These are phyloP conservation scores for Cynopterus brachyotis DNA, from an alignment of 2,113 vertebrate species.

Conservation along the genomic window DNA sequence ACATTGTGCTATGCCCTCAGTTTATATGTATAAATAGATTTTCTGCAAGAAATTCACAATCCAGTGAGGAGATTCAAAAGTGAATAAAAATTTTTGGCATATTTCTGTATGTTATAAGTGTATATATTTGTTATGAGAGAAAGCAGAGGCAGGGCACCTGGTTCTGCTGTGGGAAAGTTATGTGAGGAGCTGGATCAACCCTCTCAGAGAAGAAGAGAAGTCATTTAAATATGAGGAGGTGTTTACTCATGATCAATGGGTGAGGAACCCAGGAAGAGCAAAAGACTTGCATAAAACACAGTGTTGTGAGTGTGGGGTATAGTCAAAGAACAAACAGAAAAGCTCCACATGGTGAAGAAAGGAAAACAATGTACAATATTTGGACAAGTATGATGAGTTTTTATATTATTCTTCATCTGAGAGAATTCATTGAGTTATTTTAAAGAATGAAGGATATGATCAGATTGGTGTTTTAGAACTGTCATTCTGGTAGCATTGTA, in stretches of 20 bases:
- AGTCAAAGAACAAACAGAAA: background rate
- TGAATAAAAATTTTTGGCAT: too few relatives aligned
- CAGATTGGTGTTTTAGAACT: background rate
- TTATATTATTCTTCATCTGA: background rate
- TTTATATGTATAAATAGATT: background rate
- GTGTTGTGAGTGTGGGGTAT: accelerated
- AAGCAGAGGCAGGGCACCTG: background rate
- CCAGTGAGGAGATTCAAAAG: background rate
- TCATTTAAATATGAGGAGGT: background rate
- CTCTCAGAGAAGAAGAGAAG: background rate
- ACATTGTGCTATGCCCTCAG: accelerated
- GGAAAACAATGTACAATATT: background rate
- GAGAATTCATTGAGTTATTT: background rate
- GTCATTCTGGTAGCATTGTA: background rate
- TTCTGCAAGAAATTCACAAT: background rate
- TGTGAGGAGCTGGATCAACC: background rate
- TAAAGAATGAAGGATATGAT: background rate
- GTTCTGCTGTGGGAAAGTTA: background rate
- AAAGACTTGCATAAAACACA: background rate
- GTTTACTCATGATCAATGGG: accelerated
- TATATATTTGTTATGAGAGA: background rate
- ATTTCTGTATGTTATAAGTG: background rate
- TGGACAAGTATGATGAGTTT: background rate
- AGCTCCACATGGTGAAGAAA: accelerated
- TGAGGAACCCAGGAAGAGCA: background rate